Evolutionary conservation across 2,113 vertebrate species (phyloP).

Genomic region (Dicentrarchus labrax): DNA sequence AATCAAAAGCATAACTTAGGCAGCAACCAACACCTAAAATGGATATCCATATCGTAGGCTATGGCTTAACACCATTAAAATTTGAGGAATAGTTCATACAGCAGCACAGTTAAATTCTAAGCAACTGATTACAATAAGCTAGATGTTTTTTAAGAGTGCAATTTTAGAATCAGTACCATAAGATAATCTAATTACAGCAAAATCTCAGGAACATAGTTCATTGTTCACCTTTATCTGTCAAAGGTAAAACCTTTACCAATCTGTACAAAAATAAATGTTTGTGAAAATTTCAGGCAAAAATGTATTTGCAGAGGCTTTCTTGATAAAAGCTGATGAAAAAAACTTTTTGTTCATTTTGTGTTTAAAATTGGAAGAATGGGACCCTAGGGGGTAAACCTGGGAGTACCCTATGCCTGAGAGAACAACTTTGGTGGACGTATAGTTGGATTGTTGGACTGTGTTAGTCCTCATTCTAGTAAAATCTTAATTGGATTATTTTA

Average conservation of each 20-base stretch:
- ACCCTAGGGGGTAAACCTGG: not conserved
- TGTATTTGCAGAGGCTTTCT: not conserved
- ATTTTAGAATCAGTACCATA: not conserved
- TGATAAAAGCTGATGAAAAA: too few species aligned
- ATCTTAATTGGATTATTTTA: not conserved
- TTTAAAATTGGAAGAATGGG: not conserved
- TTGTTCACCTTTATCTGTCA: conserved; percentile 1
- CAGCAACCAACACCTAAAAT: not conserved
- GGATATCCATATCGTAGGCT: not conserved
- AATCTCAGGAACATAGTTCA: not conserved
- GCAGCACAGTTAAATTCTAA: not conserved
- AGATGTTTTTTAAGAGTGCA: not conserved
- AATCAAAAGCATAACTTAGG: not conserved
- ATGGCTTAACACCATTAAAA: not conserved
- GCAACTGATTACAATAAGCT: not conserved
- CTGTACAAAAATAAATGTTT: not conserved
- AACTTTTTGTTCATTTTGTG: not conserved
- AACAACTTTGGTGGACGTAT: too few species aligned
- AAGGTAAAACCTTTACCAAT: not conserved
- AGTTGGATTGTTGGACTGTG: not conserved
- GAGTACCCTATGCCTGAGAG: not conserved
- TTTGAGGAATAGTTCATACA: not conserved
- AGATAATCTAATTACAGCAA: not conserved
- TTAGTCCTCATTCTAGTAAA: not conserved
- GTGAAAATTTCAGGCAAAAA: not conserved